phyloP scores from a whole-genome alignment of 2,888 invertebrate species.

The Oithona nana region DNA sequence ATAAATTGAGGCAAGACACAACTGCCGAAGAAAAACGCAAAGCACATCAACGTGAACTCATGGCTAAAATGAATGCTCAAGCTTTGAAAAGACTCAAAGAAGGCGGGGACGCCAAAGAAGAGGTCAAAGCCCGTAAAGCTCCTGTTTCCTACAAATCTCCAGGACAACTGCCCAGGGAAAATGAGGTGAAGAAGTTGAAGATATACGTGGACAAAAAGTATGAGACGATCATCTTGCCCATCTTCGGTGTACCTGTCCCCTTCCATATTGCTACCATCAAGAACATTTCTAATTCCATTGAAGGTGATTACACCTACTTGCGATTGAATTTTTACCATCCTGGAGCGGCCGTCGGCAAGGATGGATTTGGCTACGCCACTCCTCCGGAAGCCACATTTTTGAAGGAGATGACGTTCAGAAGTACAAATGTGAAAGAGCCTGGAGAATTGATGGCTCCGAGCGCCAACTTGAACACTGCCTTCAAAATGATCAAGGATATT shows the following conservation, averaged over 20 bases:
- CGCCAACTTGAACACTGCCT: slow-evolving; percentile 85
- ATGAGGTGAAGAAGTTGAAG: slow-evolving; percentile 79
- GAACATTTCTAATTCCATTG: slow-evolving; percentile 94
- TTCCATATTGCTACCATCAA: slow-evolving; percentile 98
- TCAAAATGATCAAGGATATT: slow-evolving; percentile 92
- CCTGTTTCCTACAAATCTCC: slow-evolving; percentile 83
- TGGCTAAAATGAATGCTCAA: slow-evolving; percentile 68
- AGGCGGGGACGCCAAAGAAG: slow-evolving; percentile 43
- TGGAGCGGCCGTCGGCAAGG: slow-evolving; percentile 82
- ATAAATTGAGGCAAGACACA: slow-evolving; percentile 76
- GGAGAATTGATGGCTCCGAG: slow-evolving; percentile 86
- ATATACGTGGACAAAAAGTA: slow-evolving; percentile 91
- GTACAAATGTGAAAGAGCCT: slow-evolving; percentile 90
- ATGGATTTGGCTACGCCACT: slow-evolving; percentile 64
- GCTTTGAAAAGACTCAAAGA: slow-evolving; percentile 40
- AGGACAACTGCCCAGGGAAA: slow-evolving; percentile 77
- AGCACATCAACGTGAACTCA: slow-evolving; percentile 86
- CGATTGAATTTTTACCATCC: slow-evolving; percentile 96
- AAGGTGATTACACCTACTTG: slow-evolving; percentile 95
- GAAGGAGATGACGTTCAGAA: slow-evolving; percentile 94
- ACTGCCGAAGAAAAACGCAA: slow-evolving; percentile 93
- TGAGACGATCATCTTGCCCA: slow-evolving; percentile 88
- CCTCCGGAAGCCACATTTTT: slow-evolving; percentile 92
- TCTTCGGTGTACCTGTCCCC: slow-evolving; percentile 87
- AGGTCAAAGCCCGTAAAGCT: slow-evolving; percentile 75